Evolutionary conservation across 2,113 vertebrate genomes (phyloP).

Genomic region (Nansenia antarctica): DNA sequence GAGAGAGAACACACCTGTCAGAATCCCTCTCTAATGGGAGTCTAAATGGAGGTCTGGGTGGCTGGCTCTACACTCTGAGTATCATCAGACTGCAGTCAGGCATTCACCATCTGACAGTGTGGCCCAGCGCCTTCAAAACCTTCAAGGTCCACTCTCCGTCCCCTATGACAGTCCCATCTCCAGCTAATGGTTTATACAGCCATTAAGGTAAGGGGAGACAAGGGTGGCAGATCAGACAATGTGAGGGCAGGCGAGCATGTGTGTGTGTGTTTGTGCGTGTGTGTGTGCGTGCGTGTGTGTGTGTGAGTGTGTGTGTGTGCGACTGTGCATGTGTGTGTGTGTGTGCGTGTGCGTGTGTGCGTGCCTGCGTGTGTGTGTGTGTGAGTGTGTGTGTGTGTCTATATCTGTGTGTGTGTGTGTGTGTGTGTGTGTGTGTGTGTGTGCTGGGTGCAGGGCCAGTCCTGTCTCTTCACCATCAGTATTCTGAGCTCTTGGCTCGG

Average conservation of each 20-base stretch:
- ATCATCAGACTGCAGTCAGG: slow-evolving; percentile 31
- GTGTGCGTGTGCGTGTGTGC: not conserved
- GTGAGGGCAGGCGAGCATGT: not conserved
- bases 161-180: slow-evolving; percentile 52
- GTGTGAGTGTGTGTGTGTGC: not conserved
- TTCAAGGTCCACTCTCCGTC: slow-evolving; percentile 52
- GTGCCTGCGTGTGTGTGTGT: not conserved
- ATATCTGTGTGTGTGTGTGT: not conserved
- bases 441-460: not conserved
- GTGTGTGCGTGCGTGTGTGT: not conserved
- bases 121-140: slow-evolving; percentile 44
- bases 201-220: slow-evolving; percentile 53
- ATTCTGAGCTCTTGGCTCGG: slow-evolving; percentile 41
- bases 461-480: slow-evolving; percentile 18
- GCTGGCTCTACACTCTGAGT: slow-evolving; percentile 31
- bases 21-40: slow-evolving; percentile 38
- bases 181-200: slow-evolving; percentile 59
- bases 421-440: slow-evolving; percentile 1
- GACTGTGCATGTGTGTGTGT: not conserved
- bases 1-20: slow-evolving; percentile 38
- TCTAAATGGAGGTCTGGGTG: slow-evolving; percentile 34
- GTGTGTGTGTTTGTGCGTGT: not conserved
- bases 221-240: slow-evolving; percentile 42
- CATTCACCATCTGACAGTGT: slow-evolving; percentile 46
- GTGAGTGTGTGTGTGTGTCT: not conserved